Evolutionary conservation across 2,797 vertebrate genomes (phyloP), one percentile per base, ranked within the genome.

Genomic region (Brachyrhaphis roseni): DNA sequence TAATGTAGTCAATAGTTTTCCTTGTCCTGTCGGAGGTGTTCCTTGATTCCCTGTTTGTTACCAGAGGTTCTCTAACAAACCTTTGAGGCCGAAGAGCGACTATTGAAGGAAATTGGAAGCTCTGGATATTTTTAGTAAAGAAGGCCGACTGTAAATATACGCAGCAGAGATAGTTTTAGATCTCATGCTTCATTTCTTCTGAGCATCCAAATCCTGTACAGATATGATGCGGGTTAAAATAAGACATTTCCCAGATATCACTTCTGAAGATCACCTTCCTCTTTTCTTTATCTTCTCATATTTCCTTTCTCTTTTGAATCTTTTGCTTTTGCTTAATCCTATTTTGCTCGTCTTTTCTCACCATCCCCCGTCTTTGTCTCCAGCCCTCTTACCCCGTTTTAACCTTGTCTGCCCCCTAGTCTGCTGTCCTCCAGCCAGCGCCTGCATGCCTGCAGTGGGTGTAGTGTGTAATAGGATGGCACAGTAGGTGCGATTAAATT

Each of bases 401-500:
- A 86, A 84, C 89, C 89, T 80, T 13, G 71, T 53, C n/a, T 76
- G 51, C 62, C 81, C 82, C 88, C 85, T 79, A 80, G 45, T 85
- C 83, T 62, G 74, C 71, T 75, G 77, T 77, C 87, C 85, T 80
- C 36, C 76, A 82, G 80, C 85, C 84, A 78, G 74, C 46, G 77
- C 72, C 82, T 88, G 88, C 74, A 73, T 79, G 76, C 79, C 76
- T 84, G 84, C 28, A 84, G 91, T 92, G 92, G 91, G 92, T 84
- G 88, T 84, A 90, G 91, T 94, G 93, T 94, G 92, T 93, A 95
- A 95, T 90, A 89, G 91, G 93, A 94, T 94, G 92, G 93, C 93
- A 94, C 95, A 93, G 93, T 94, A 95, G 94, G 94, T 95, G 93
- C 94, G 92, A 95, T 95, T 96, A 95, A 96, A 96, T 96, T 95